Base-by-base conservation (phyloP, 2,888 invertebrate species). In the Campaea margaritaria region DNA sequence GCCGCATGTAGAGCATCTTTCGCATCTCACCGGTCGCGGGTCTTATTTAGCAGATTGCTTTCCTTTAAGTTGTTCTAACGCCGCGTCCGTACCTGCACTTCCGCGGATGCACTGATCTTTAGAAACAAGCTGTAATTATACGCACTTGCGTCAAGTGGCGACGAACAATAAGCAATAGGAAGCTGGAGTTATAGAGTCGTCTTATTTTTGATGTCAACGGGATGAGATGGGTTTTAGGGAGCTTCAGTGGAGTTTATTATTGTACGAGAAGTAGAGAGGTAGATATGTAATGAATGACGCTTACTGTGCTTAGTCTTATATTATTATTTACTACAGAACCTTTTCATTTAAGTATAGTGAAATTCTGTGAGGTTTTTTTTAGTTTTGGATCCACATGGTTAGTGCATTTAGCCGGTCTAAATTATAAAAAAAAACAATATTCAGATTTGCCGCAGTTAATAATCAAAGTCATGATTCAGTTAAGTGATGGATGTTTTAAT, bases 11-110 rank as follows among this genome's bases (percentile, higher is more conserved):
- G 88, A 91, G 91, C 81, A 82, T 43, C 70, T 50, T 78, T 31
- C 58, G 68, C 47, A 11, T 50, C 44, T 72, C 68, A 67, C 66
- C 54, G 64, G 72, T 75, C 76, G 78, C 78, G 76, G 83, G 84
- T 86, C 91, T 91, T 92, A 91, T 93, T 92, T 92, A 91, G 90
- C 89, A 91, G 93, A 93, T 93, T 93, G 93, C 93, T 92, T 92
- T 88, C 88, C 88, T 91, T 89, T 89, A 91, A 92, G 91, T 89
- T 90, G 86, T 90, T 89, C 89, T 58, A 48, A 58, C 60, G 50
- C 70, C 62, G 68, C 21, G 21, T 5, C 21, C 21, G 47, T 56
- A 72, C 69, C 68, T 65, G 65, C 64, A 65, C 64, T 65, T 63
- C 54, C 63, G 57, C 21, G 31, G 48, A 53, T 58, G 49, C 49